Percentiles rank a stretch among this genome's conserved stretches.
These are phyloP conservation scores for Atlantisia rogersi DNA, from an alignment of 2,113 vertebrate genomes.

Conservation along the genomic window DNA sequence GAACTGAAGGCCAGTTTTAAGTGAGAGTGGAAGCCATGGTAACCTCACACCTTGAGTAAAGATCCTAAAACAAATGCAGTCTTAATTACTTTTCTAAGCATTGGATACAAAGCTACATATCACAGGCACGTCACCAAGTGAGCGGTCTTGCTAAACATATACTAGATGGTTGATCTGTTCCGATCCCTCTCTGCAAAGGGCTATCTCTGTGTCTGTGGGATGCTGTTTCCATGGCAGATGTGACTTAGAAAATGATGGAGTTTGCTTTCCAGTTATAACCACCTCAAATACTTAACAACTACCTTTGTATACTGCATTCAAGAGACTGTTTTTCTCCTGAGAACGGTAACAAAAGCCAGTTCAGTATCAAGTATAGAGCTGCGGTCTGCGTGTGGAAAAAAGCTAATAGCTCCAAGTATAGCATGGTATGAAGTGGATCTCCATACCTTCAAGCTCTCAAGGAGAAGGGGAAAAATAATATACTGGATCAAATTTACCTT, in stretches of 20 bases:
- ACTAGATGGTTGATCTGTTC: background rate
- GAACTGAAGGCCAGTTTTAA: background rate
- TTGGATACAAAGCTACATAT: background rate
- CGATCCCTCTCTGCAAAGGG: background rate
- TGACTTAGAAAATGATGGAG: background rate
- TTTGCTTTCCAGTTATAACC: background rate
- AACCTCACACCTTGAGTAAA: background rate
- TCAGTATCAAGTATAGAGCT: background rate
- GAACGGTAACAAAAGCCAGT: background rate
- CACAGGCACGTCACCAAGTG: background rate
- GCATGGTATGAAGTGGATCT: slow-evolving; percentile 14
- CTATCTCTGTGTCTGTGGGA: background rate
- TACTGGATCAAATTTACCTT: slow-evolving; percentile 50
- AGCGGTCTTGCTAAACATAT: background rate
- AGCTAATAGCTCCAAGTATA: background rate
- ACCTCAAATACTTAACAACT: background rate
- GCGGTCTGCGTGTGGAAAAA: background rate
- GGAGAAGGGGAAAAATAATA: background rate
- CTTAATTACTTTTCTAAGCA: background rate
- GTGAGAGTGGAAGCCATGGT: background rate
- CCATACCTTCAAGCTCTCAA: background rate
- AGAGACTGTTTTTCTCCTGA: background rate
- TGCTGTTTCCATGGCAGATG: background rate
- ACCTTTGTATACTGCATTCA: background rate
- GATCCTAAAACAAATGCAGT: background rate